These are phyloP conservation scores for Carpatolechia fugitivella DNA, from an alignment of 2,888 invertebrate species.

Conservation along the genomic window DNA sequence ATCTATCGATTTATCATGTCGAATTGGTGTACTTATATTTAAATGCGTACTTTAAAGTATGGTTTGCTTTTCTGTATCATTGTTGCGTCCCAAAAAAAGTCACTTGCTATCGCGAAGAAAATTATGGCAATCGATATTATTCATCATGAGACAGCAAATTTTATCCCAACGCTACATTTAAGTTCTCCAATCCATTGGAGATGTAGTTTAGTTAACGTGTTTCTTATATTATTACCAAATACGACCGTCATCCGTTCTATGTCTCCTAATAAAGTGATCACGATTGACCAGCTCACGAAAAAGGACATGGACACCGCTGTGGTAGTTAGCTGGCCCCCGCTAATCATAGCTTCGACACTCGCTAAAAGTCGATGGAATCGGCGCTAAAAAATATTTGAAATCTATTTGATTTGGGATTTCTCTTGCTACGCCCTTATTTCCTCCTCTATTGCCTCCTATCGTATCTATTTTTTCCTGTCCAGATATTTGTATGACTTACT, in stretches of 20 bases:
- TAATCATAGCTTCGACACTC: conserved; percentile 45
- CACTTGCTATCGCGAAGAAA: no score
- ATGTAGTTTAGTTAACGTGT: not conserved
- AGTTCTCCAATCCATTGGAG: not conserved
- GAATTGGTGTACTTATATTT: no score
- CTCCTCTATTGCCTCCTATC: no score
- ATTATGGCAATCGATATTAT: no score
- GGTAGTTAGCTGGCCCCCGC: conserved; percentile 46
- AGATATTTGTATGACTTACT: no score
- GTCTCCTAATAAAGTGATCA: conserved; percentile 67
- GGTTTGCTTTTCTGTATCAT: no score
- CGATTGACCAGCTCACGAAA: conserved; percentile 54
- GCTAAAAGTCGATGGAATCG: conserved; percentile 3
- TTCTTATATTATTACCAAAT: conserved; percentile 31
- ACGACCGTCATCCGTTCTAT: conserved; percentile 33
- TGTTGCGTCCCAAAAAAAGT: no score
- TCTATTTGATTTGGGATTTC: not conserved
- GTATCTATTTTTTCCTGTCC: no score
- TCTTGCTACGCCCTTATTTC: no score
- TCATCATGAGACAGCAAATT: not conserved
- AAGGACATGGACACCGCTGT: conserved; percentile 44
- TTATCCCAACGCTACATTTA: not conserved
- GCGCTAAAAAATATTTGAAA: not conserved
- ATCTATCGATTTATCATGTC: no score
- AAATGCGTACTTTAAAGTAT: no score